Evolutionary conservation across 2,113 vertebrate genomes (phyloP).

Genomic region (Lethenteron camtschaticum): DNA sequence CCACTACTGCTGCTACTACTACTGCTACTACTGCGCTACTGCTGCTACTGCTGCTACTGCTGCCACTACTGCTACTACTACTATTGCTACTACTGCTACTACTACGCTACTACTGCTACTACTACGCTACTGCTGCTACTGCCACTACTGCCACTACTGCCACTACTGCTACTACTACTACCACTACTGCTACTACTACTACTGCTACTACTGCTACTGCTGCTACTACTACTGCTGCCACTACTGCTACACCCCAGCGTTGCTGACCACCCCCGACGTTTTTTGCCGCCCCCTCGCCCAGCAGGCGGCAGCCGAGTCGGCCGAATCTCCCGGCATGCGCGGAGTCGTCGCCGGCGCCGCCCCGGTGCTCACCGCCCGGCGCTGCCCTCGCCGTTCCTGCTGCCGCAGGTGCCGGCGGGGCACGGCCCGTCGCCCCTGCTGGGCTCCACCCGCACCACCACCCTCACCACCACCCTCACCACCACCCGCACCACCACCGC

Average conservation of each 20-base stretch:
- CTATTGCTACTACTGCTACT: too few relatives aligned
- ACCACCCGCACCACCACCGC: conserved; percentile 20
- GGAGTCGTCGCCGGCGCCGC: conserved; percentile 17
- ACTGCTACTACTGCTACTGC: too few relatives aligned
- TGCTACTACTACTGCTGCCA: not conserved
- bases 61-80: too few relatives aligned
- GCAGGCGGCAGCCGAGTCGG: conserved; percentile 21
- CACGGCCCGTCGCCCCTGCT: conserved; percentile 17
- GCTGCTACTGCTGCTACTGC: too few relatives aligned
- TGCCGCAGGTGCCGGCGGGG: not conserved
- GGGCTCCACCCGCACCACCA: conserved; percentile 35
- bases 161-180: too few relatives aligned
- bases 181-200: too few relatives aligned
- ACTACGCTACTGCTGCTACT: too few relatives aligned
- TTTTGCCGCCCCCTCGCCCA: not conserved
- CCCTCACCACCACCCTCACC: conserved; percentile 30
- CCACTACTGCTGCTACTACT: too few relatives aligned
- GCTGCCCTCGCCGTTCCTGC: not conserved
- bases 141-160: too few relatives aligned
- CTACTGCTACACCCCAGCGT: not conserved
- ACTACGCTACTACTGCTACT: too few relatives aligned
- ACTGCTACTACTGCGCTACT: too few relatives aligned
- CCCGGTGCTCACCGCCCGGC: conserved; percentile 7
- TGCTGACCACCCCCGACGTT: not conserved
- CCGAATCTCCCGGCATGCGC: conserved; percentile 22